Evolutionary conservation across 2,797 vertebrate species (phyloP), one percentile per base, ranked within the genome.

Genomic region (Phalanger gymnotis): DNA sequence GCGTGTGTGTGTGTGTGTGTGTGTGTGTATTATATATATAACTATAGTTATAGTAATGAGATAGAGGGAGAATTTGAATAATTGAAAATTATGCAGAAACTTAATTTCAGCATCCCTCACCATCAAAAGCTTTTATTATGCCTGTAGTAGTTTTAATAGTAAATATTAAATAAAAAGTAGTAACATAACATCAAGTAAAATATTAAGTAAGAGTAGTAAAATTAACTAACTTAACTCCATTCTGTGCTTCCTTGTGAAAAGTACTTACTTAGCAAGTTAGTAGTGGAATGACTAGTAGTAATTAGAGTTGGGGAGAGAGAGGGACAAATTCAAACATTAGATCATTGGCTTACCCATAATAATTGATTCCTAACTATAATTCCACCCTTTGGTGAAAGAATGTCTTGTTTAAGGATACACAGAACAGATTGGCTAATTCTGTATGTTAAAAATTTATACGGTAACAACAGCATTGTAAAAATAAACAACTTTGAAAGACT

Each of bases 201-300:
- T 95, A 54, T 93, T 53, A 66, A 19, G 34, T 61, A 66, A 95
- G 93, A 96, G 12, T 94, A 90, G 90, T 31, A 73, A 53, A 94
- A 95, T 90, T 81, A 73, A 66, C 34, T 16, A 66, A 61, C 31
- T 56, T 5, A 92, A n/a, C 87, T 94, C 58, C 94, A 28, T 47
- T 94, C 51, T 53, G 96, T 73, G 90, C 28, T 51, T 58, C 31
- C 40, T 61, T 28, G 7, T 87, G 73, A 96, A 53, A 87, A 95
- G 47, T 73, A 58, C 31, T 55, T 56, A 56, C 55, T 91, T 40
- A 93, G 40, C 73, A 81, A 81, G 22, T 89, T 92, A 92, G 16
- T 16, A 92, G 34, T 93, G 95, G 52, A 4, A 2, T 40, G 91
- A 11, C 58, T 93, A 51, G 52, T 87, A 90, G 30, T 31, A n/a